A percentile compares a stretch with the other conserved stretches of the same genome.
Evolutionary conservation across 2,113 vertebrate species (phyloP).

Genomic region (Sapayoa aenigma): DNA sequence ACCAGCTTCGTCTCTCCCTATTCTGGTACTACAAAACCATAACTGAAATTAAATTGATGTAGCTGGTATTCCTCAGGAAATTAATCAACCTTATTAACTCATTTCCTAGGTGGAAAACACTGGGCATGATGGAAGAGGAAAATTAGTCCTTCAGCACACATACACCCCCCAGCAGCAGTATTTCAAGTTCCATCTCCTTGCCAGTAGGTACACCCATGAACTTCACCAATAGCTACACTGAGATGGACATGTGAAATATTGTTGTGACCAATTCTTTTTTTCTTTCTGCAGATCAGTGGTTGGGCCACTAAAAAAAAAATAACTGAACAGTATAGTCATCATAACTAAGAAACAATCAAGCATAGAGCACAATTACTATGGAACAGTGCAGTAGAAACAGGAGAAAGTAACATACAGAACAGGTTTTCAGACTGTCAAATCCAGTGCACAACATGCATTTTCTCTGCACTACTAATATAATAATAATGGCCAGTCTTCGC

Average conservation of each 20-base stretch:
- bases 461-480: background rate
- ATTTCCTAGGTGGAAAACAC: background rate
- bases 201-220: background rate
- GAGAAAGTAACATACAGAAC: background rate
- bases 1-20: background rate
- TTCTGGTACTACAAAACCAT: background rate
- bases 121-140: background rate
- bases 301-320: background rate
- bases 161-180: background rate
- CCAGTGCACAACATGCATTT: background rate
- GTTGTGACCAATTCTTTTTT: background rate
- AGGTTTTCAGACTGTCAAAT: background rate
- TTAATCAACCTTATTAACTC: background rate
- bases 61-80: background rate
- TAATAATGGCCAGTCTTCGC: no score
- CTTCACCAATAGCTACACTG: background rate
- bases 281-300: background rate
- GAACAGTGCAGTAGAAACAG: background rate
- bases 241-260: background rate
- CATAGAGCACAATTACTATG: background rate
- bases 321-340: background rate
- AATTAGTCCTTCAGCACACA: background rate
- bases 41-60: background rate
- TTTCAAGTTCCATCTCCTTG: background rate
- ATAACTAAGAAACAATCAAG: background rate